These are phyloP conservation scores for Coenonympha arcania DNA, from an alignment of 2,888 invertebrate species.

Conservation along the genomic window DNA sequence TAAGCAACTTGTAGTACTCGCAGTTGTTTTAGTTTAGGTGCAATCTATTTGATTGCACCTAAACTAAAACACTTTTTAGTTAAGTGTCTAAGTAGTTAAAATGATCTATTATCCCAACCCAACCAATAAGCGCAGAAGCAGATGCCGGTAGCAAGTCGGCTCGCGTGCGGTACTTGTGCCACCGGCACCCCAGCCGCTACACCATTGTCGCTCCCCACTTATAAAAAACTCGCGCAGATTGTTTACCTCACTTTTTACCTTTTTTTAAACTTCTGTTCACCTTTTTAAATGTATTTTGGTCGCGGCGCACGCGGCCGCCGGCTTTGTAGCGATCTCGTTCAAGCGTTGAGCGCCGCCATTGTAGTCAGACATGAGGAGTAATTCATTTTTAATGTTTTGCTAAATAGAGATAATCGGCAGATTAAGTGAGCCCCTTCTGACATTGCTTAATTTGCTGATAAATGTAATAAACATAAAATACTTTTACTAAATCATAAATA, in stretches of 20 bases:
- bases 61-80: no score
- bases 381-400: constrained; percentile 67
- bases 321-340: constrained; percentile 57
- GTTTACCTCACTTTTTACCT: constrained; percentile 73
- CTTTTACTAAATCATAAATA: no score
- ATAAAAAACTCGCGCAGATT: constrained; percentile 66
- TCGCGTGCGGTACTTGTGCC: constrained; percentile 53
- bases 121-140: constrained; percentile 44
- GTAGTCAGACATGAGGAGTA: constrained; percentile 50
- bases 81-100: no score
- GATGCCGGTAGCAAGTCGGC: constrained; percentile 35
- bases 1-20: no score
- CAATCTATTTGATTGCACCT: no score
- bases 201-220: constrained; percentile 44
- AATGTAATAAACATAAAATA: neutral
- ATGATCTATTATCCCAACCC: no score
- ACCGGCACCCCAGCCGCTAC: constrained; percentile 57
- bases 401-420: constrained; percentile 56
- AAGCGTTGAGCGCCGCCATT: constrained; percentile 57
- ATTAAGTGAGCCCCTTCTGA: constrained; percentile 27
- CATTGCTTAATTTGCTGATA: constrained; percentile 12
- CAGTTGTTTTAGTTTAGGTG: no score
- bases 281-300: constrained; percentile 65
- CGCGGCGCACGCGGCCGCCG: constrained; percentile 60
- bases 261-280: constrained; percentile 62